Base-by-base conservation (phyloP, 2,888 invertebrate species). In the Polyploca ridens region DNA sequence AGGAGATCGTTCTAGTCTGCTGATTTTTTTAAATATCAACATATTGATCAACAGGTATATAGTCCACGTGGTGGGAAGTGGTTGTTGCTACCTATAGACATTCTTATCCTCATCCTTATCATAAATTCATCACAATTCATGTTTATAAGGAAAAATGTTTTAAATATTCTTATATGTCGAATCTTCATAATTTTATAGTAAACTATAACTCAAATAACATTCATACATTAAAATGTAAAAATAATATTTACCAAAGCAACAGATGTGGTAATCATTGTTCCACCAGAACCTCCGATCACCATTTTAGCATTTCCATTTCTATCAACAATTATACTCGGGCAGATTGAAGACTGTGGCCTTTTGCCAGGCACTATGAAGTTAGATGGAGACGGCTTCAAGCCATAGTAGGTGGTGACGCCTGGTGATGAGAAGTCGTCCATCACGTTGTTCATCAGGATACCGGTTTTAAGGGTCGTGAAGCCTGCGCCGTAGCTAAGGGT, bases 351-450 rank as follows among this genome's bases (percentile, higher is more conserved):
- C 78, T 98, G 87, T 0, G 98, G 97, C 35, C 97, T 90, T 86
- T 98, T 98, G 62, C 96, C 96, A 0, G 98, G 97, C 61, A 87
- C 91, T 71, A 98, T 97, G 80, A 95, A 96, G 91, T 99, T 99
- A 10, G 96, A 96, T 0, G 96, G 96, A 0, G 98, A 97, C 0
- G 97, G 97, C 62, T 96, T 96, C 13, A 98, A 74, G 1, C 95
- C 96, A 84, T 97, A 97, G 69, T 91, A 95, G 81, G 96, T 96
- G 0, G 94, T 93, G 66, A 96, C 95, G 35, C 96, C 95, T 0
- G 97, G 97, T 0, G 97, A 96, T 0, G 98, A 97, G 88, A 99
- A 99, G 84, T 99, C 99, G 75, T 98, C 98, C 98, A 99, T 99
- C 69, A 98, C 97, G 85, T 98, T 97, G 88, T 99, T 99, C 88